phyloP scores from a whole-genome alignment of 2,797 vertebrate species.

The Hirundo rustica region DNA sequence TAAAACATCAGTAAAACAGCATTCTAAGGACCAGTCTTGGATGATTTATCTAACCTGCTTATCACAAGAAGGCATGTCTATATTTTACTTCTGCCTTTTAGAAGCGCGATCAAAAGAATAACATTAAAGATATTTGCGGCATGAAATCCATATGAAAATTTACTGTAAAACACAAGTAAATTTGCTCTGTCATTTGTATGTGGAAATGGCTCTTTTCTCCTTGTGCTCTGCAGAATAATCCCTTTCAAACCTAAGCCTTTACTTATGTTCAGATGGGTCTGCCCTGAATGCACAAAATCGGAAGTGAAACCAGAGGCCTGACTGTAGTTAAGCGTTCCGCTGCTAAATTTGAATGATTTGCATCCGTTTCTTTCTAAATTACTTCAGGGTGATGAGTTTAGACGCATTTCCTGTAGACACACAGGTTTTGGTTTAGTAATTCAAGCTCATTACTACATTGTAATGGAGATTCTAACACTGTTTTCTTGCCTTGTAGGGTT shows the following conservation, averaged over 20 bases:
- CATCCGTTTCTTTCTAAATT: background rate
- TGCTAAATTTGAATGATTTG: background rate
- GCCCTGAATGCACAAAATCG: background rate
- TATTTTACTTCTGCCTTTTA: background rate
- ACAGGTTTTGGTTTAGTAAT: background rate
- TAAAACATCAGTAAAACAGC: background rate
- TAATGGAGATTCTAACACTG: background rate
- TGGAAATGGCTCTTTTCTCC: background rate
- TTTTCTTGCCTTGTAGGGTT: slow-evolving; percentile 80
- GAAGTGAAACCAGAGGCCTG: background rate
- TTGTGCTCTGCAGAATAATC: background rate
- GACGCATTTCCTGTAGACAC: background rate
- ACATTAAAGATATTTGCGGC: background rate
- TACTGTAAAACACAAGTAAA: background rate
- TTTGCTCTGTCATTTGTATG: background rate
- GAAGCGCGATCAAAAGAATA: background rate
- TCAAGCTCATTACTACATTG: background rate
- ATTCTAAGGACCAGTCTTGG: background rate
- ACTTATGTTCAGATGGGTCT: background rate
- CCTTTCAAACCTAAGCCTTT: background rate
- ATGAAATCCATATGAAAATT: background rate
- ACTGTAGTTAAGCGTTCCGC: background rate
- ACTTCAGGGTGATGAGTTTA: background rate
- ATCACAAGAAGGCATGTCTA: background rate
- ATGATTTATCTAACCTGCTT: background rate